Evolutionary conservation across 2,113 vertebrate species (phyloP).

Genomic region (Pachyramphus minor): DNA sequence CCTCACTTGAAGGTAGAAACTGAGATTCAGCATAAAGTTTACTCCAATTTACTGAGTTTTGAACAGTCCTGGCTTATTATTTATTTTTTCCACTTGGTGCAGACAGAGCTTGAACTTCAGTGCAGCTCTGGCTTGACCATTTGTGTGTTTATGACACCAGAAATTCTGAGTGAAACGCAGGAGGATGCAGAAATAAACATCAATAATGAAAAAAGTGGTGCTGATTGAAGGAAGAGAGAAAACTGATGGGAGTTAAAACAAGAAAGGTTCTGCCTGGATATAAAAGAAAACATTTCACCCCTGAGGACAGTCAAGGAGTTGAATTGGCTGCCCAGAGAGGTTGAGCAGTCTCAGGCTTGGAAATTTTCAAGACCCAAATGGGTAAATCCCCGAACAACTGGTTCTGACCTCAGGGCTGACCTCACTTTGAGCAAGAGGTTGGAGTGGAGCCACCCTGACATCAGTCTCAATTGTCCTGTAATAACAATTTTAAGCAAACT

Average conservation of each 20-base stretch:
- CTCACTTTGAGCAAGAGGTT: neutral
- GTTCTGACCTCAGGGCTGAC: neutral
- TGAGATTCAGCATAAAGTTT: neutral
- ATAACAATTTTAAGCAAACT: neutral
- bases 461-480: neutral
- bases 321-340: neutral
- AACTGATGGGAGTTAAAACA: neutral
- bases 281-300: neutral
- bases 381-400: neutral
- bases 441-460: neutral
- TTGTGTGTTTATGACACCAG: neutral
- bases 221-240: neutral
- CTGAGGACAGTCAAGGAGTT: neutral
- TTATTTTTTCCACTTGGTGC: neutral
- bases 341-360: neutral
- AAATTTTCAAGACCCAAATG: neutral
- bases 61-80: neutral
- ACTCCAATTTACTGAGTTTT: neutral
- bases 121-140: neutral
- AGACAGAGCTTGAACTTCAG: neutral
- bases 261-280: fast-evolving
- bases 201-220: neutral
- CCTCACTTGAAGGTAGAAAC: neutral
- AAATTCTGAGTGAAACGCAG: neutral
- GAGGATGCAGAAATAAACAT: neutral